Evolutionary conservation across 2,888 invertebrate genomes (phyloP), one percentile per base, ranked within the genome.

Genomic region (Heliconius erato): DNA sequence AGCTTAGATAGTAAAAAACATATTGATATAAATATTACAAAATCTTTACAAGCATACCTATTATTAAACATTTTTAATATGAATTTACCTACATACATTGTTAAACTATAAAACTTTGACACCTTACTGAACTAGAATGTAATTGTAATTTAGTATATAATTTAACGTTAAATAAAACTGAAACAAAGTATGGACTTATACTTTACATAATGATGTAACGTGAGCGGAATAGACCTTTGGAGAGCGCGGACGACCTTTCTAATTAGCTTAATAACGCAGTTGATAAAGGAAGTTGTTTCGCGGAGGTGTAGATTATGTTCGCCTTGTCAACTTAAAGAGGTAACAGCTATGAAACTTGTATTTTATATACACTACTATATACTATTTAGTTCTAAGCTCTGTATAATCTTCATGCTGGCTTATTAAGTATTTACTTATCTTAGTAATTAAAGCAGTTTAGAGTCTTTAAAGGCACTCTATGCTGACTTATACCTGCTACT

Each of bases 251-350:
- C 49, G 77, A 80, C 79, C 82, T 80, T 74, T 76, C 79, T 80
- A 80, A 78, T 80, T 71, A 71, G 28, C 49, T 78, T 80, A 82
- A 67, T 82, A 82, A 72, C 77, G 71, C 68, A 76, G 71, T 80
- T 77, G 44, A 65, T 80, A 77, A 78, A 77, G 82, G 77, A 82
- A 76, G 77, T 82, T 26, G 82, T 77, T 44, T 69, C 77, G 65
- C 35, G 65, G 72, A 80, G 82, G 80, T 54, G 82, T 80, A 80
- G 72, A 83, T 72, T 83, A 72, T 76, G 71, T 69, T 72, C 77
- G 32, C 35, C 71, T 74, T 77, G 82, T 80, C 72, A 59, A 40
- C 72, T 80, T 80, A 80, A 82, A 82, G 72, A 71, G 80, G 71
- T 80, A 28, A 28, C 28, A 28, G 28, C 28, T 28, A 82, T 65